Conservation (phyloP, 1,140 invertebrate species). For the Hyphantria cunea region DNA sequence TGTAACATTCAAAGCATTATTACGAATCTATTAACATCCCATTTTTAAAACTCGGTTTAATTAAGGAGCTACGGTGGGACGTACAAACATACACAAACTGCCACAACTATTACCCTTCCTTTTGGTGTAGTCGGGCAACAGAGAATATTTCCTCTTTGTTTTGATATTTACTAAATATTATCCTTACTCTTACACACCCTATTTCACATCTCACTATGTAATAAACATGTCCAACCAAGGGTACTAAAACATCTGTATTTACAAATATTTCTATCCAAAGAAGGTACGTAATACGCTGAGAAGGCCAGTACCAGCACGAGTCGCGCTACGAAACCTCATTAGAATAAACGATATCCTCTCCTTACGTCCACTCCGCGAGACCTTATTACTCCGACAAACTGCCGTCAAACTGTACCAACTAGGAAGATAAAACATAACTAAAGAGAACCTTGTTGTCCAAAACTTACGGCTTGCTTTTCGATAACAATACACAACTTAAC, state of each 20-base stretch:
- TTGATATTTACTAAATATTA: too few relatives aligned
- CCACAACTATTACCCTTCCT: too few relatives aligned
- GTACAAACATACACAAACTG: too few relatives aligned
- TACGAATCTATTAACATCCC: too few relatives aligned
- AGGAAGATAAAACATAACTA: conserved; percentile 24
- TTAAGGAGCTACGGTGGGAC: too few relatives aligned
- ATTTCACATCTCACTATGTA: too few relatives aligned
- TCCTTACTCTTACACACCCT: too few relatives aligned
- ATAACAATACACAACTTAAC: conserved; percentile 4
- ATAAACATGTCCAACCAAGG: too few relatives aligned
- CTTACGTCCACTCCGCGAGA: conserved; percentile 77
- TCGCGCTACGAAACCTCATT: conserved; percentile 73
- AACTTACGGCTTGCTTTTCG: conserved; percentile 45
- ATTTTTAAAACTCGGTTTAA: too few relatives aligned
- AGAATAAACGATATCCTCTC: conserved; percentile 81
- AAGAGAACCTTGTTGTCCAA: conserved; percentile 34
- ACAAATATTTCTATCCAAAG: conserved; percentile 20
- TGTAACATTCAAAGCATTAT: too few relatives aligned
- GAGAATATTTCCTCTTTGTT: too few relatives aligned
- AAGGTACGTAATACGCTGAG: conserved; percentile 49
- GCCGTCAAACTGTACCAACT: conserved; percentile 68
- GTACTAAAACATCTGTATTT: conserved; percentile 15
- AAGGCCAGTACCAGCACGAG: conserved; percentile 50
- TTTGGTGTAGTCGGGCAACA: too few relatives aligned
- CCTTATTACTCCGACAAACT: conserved; percentile 80